phyloP scores from a whole-genome alignment of 2,113 vertebrate species.

The Myotis davidii region DNA sequence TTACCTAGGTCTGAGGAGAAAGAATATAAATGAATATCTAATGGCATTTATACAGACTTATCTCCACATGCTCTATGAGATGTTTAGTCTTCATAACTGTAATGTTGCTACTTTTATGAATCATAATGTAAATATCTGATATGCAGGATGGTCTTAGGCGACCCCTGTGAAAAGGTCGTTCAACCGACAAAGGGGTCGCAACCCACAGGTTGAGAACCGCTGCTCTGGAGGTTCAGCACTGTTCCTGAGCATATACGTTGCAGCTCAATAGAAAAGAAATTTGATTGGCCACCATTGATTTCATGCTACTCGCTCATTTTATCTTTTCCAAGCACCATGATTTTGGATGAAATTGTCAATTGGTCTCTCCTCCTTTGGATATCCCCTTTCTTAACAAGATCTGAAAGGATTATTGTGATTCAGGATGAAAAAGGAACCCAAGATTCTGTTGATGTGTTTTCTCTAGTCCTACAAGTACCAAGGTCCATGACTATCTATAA shows the following conservation, averaged over 20 bases:
- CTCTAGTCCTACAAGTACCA: neutral
- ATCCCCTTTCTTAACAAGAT: neutral
- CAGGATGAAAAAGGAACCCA: neutral
- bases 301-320: neutral
- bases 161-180: too few species aligned
- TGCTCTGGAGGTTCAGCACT: neutral
- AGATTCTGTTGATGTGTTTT: neutral
- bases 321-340: neutral
- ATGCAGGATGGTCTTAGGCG: too few species aligned
- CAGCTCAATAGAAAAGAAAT: neutral
- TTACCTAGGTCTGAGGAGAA: neutral
- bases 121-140: too few species aligned
- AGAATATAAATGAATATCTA: neutral
- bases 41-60: neutral
- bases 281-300: neutral
- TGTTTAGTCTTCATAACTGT: neutral
- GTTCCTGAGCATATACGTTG: fast-evolving
- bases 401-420: neutral
- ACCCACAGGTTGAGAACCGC: too few species aligned
- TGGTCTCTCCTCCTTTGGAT: neutral
- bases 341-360: neutral
- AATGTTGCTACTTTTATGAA: too few species aligned
- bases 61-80: neutral
- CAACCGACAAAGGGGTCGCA: too few species aligned
- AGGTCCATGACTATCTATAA: neutral